Conservation (phyloP, 37 sponge, comb jelly and placozoan species). For the Cliona cf. orientalis region DNA sequence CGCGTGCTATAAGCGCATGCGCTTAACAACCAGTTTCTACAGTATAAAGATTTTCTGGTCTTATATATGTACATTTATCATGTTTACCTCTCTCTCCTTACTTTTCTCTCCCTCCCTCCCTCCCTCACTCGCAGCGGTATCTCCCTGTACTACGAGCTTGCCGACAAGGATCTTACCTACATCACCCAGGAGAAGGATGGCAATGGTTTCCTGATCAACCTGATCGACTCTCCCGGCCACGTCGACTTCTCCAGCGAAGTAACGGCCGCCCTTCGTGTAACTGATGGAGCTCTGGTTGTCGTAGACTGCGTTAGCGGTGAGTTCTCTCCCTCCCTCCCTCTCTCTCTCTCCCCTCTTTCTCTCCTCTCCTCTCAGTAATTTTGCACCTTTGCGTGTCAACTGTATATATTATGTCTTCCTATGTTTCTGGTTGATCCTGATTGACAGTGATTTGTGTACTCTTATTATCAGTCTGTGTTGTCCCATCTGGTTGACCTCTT, state of each 20-base stretch:
- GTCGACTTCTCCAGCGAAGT: slow-evolving; percentile 99
- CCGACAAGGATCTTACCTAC: slow-evolving; percentile 77
- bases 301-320: slow-evolving; percentile 98
- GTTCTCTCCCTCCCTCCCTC: slow-evolving; percentile 3
- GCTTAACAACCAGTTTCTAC: too few species aligned
- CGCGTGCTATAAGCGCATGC: too few species aligned
- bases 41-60: background rate
- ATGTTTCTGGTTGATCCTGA: too few species aligned
- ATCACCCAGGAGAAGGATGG: slow-evolving; percentile 81
- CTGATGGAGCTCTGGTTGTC: slow-evolving; percentile 99
- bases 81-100: background rate
- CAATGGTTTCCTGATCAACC: slow-evolving; percentile 98
- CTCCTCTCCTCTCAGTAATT: too few species aligned
- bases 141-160: slow-evolving; percentile 96
- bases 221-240: slow-evolving; percentile 99
- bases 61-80: background rate
- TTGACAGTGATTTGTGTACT: too few species aligned
- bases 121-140: slow-evolving; percentile 67
- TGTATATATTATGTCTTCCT: too few species aligned
- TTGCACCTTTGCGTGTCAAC: too few species aligned
- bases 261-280: slow-evolving; percentile 98
- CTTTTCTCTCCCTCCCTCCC: background rate
- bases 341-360: slow-evolving; percentile 71
- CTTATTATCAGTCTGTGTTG: too few species aligned
- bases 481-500: too few species aligned